These are phyloP conservation scores for Rosalia funebris DNA, from an alignment of 2,888 invertebrate species.

Conservation along the genomic window DNA sequence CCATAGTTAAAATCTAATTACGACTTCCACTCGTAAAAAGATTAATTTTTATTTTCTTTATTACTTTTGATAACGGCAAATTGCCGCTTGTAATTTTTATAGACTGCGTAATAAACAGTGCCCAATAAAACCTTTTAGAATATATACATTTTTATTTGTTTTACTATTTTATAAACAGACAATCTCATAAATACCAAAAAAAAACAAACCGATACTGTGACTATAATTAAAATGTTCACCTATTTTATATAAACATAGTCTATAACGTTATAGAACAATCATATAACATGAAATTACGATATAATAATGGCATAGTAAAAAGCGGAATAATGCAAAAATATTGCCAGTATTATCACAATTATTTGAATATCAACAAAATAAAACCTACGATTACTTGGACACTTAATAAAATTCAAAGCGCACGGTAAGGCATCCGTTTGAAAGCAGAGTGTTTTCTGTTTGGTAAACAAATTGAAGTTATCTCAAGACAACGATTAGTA, in stretches of 20 bases:
- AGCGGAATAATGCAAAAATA: conserved; percentile 52
- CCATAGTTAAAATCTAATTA: too few species aligned
- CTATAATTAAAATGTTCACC: conserved; percentile 33
- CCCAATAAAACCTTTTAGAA: conserved; percentile 8
- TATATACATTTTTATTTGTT: conserved; percentile 24
- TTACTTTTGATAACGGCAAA: too few species aligned
- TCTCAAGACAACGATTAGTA: neutral
- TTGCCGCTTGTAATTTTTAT: too few species aligned
- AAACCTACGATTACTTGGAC: conserved; percentile 33
- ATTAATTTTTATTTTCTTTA: too few species aligned
- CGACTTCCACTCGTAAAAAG: too few species aligned
- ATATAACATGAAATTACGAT: conserved; percentile 36
- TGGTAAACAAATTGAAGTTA: neutral
- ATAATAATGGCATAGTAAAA: conserved; percentile 41
- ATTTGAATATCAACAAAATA: conserved; percentile 45
- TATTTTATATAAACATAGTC: conserved; percentile 40
- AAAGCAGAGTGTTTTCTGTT: conserved; percentile 24
- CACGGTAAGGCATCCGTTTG: conserved; percentile 14
- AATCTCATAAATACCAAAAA: conserved; percentile 49
- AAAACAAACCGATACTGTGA: conserved; percentile 28
- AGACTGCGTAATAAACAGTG: too few species aligned
- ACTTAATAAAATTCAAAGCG: conserved; percentile 31
- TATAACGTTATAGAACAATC: conserved; percentile 31
- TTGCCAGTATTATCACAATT: conserved; percentile 49
- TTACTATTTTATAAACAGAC: conserved; percentile 42